These are phyloP conservation scores for Ochotona curzoniae DNA, from an alignment of 2,113 vertebrate species.

Conservation along the genomic window DNA sequence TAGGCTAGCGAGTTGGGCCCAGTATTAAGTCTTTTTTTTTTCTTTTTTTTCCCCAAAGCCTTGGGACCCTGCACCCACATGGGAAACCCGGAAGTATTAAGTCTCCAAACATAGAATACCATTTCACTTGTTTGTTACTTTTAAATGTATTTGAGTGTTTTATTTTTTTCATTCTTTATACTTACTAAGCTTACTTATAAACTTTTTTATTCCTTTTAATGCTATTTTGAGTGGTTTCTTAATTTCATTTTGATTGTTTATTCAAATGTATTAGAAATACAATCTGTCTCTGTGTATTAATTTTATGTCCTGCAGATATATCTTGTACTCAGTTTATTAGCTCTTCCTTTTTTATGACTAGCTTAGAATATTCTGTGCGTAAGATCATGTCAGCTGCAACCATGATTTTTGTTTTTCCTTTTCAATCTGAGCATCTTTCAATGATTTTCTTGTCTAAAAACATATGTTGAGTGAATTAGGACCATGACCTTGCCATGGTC, in stretches of 20 bases:
- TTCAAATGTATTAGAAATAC: background rate
- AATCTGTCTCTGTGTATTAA: background rate
- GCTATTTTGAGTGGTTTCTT: background rate
- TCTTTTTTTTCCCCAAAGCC: too few relatives aligned
- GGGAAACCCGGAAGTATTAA: too few relatives aligned
- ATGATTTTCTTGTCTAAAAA: background rate
- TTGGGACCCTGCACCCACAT: too few relatives aligned
- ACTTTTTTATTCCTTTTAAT: constrained; percentile 6
- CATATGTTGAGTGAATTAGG: background rate
- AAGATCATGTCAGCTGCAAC: background rate
- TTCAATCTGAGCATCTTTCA: background rate
- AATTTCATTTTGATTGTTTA: constrained; percentile 31
- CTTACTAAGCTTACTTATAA: background rate
- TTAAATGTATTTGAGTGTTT: background rate
- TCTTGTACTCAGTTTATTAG: background rate
- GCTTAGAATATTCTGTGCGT: background rate
- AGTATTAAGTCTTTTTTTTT: too few relatives aligned
- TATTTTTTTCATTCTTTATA: background rate
- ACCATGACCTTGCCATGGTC: background rate
- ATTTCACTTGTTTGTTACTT: constrained; percentile 15
- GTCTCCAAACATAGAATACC: background rate
- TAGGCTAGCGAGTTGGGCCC: too few relatives aligned
- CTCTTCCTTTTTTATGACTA: background rate
- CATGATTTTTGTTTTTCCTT: background rate
- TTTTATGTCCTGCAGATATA: background rate